Base-by-base conservation (phyloP, 2,888 invertebrate species). In the Cheilosia variabilis region DNA sequence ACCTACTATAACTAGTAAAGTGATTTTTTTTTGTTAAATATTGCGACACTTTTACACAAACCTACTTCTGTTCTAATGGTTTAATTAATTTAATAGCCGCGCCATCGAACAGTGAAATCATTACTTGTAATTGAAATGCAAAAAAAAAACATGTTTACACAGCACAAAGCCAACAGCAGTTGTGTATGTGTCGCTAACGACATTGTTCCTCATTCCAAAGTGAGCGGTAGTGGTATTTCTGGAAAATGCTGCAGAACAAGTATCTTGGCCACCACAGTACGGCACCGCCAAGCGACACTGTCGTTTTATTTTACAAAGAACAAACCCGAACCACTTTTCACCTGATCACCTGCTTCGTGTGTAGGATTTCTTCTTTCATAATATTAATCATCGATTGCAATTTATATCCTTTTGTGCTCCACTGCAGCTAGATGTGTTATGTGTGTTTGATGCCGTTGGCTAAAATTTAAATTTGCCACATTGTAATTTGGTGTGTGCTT, bases 131-230 rank as follows among this genome's bases (percentile, higher is more conserved):
- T 37, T 34, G 10, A 19, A 34, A 34, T 50, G 2, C 13, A 34
- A 41, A 24, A 50, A 75, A 3, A 75, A 34, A 57, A 47, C 63
- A 66, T 63, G 34, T 63, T 34, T 24, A 37, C 15, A 50, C 31
- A 31, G 69, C 43, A 55, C 52, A 34, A 37, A 52, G 1, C 43
- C n/a, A 53, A 27, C 60, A 73, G 68, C 37, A 37, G 13, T 37
- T 37, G 79, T 63, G 66, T 63, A 60, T 65, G 45, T 79, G 78
- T 79, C 72, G 66, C 72, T 68, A 50, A 52, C 75, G 58, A 75
- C 63, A 75, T 79, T 69, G 79, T 84, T 84, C 84, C 84, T 84
- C 84, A 84, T 84, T 84, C 84, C 84, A 76, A 71, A 66, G 69
- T 24, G 13, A 37, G 19, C 47, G 63, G 24, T 63, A 62, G 69